Base-by-base conservation (phyloP, 2,113 vertebrate species). In the Urocitellus parryii region DNA sequence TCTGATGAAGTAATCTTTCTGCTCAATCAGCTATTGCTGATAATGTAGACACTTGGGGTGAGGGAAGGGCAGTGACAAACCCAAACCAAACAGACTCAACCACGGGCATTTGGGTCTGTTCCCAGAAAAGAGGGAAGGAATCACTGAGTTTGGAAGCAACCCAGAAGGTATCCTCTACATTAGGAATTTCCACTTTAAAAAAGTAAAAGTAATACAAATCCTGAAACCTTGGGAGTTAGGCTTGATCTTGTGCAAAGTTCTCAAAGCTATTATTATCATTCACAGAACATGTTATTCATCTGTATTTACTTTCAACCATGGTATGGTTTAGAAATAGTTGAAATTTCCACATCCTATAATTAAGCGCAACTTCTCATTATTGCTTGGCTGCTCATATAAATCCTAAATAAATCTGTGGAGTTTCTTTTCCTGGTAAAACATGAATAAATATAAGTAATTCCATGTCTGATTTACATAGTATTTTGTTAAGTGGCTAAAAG, bases 401-500 rank as follows among this genome's bases (percentile, higher is more conserved):
- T 82, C 92, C 65, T 82, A 34, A 93, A 58, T 45, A 96, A 88
- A 79, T 29, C 3, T 4, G 48, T 81, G 53, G 82, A 58, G n/a
- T 95, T 96, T 96, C 45, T 48, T 56, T 97, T 96, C 90, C 70
- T 93, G 95, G 92, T 91, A 76, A 65, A 2, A 29, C 68, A 81
- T 29, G 48, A 94, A 81, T 82, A 96, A 96, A 37, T 63, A 56
- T 67, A 86, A 96, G 88, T 18, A 70, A 78, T 96, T 97, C 5
- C 45, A 51, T 90, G 94, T 95, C 82, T 88, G 17, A 58, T 34
- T 72, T 97, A 96, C 24, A 8, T n/a, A 96, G 72, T 78, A 84
- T 95, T 98, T 97, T 94, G 32, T 95, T 97, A 97, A 97, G 97
- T 95, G 95, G 39, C 82, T 90, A 76, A 95, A 97, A 96, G 90